A percentile compares a stretch with the other conserved stretches of the same genome.
phyloP scores from a whole-genome alignment of 1,140 invertebrate genomes.

The Diorhabda sublineata region DNA sequence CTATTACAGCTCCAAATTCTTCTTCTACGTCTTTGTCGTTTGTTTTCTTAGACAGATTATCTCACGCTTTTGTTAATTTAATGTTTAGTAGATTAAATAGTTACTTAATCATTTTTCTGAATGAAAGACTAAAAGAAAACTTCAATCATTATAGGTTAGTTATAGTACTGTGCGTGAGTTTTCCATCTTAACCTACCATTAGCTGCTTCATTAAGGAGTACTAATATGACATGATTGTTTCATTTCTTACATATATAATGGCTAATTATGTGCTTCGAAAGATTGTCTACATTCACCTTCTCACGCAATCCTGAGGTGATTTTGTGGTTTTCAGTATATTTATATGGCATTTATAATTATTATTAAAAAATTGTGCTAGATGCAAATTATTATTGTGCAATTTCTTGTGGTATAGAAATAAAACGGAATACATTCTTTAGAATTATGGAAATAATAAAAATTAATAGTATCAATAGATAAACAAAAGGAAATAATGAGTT shows the following conservation, averaged over 20 bases:
- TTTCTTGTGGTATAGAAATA: no score
- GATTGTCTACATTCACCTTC: constrained; percentile 39
- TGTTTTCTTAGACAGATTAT: neutral
- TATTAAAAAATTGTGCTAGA: neutral
- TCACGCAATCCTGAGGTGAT: constrained; percentile 30
- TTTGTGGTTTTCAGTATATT: constrained; percentile 11
- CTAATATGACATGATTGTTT: constrained; percentile 43
- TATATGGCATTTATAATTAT: neutral
- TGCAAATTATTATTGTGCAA: neutral
- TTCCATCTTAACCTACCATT: constrained; percentile 31
- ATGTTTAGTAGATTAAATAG: neutral
- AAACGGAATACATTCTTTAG: no score
- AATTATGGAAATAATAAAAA: no score
- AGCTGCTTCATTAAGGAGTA: constrained; percentile 38
- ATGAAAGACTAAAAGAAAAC: constrained; percentile 7
- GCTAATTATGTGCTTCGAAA: constrained; percentile 35
- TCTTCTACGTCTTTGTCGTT: no score
- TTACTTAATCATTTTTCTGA: neutral
- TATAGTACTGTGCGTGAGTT: constrained; percentile 30
- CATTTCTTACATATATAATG: constrained; percentile 35
- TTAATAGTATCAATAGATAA: no score
- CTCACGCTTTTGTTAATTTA: neutral
- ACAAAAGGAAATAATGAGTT: no score
- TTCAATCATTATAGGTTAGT: constrained; percentile 34
- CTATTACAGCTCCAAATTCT: no score